These are phyloP conservation scores for Porites cylindrica DNA, from an alignment of 92 coral and sea anemone genomes.

Conservation along the genomic window DNA sequence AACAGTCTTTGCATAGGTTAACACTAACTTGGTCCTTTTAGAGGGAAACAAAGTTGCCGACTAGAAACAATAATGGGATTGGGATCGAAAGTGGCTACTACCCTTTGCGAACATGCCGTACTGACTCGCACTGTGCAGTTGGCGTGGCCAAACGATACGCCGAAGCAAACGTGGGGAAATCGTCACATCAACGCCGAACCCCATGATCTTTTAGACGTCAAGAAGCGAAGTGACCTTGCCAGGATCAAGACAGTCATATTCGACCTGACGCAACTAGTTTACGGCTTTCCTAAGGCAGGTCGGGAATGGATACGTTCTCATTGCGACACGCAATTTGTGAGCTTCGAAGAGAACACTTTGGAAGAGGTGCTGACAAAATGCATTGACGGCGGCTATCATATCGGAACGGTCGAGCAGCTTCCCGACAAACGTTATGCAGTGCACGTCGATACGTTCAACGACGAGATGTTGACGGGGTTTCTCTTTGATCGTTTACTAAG, in stretches of 20 bases:
- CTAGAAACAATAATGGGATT: not conserved
- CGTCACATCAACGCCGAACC: not conserved
- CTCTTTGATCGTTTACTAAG: not conserved
- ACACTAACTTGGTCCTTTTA: not conserved
- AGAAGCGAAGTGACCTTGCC: not conserved
- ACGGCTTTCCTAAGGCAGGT: not conserved
- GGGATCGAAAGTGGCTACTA: not conserved
- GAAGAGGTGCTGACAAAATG: not conserved
- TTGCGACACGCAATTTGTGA: not conserved
- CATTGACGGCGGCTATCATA: not conserved
- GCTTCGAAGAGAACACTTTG: not conserved
- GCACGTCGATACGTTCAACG: slow-evolving; percentile 4
- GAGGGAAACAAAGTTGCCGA: too few relatives aligned
- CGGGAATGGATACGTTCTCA: not conserved
- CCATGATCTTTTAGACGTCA: not conserved
- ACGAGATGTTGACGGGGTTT: not conserved
- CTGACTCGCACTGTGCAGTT: not conserved
- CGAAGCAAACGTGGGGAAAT: not conserved
- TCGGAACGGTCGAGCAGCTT: not conserved
- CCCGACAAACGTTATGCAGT: not conserved
- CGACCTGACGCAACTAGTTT: slow-evolving; percentile 13
- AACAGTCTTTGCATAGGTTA: too few relatives aligned
- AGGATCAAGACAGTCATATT: not conserved
- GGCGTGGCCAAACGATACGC: not conserved
- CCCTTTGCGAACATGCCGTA: not conserved